Percentiles rank a stretch among this genome's conserved stretches.
phyloP scores from a whole-genome alignment of 2,113 vertebrate genomes.

The Antigone vipio region DNA sequence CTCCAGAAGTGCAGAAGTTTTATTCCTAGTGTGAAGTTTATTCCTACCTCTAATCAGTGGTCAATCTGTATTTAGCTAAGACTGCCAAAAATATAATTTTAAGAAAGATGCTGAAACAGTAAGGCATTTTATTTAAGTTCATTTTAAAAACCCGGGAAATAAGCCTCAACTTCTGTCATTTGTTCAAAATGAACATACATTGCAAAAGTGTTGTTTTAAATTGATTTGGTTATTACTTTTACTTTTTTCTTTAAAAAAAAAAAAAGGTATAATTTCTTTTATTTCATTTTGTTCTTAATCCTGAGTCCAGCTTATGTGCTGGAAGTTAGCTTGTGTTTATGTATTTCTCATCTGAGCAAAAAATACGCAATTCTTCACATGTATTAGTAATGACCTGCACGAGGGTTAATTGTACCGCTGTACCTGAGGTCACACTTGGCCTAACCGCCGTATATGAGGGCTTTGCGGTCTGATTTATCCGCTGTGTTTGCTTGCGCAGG shows the following conservation, averaged over 20 bases:
- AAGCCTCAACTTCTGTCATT: not conserved
- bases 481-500: not conserved
- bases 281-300: not conserved
- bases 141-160: not conserved
- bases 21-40: not conserved
- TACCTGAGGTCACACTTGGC: fast-evolving
- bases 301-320: not conserved
- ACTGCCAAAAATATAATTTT: not conserved
- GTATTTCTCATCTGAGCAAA: not conserved
- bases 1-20: not conserved
- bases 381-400: fast-evolving
- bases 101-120: not conserved
- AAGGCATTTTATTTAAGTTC: not conserved
- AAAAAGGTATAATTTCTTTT: not conserved
- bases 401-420: fast-evolving
- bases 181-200: not conserved
- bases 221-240: not conserved
- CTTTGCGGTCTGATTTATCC: not conserved
- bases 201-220: not conserved
- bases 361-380: too few relatives aligned
- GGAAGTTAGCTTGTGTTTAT: not conserved
- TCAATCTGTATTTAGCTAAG: not conserved
- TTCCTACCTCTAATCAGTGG: not conserved
- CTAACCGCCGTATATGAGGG: fast-evolving
- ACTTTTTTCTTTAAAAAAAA: too few relatives aligned